These are phyloP conservation scores for Isoperla grammatica DNA, from an alignment of 2,888 invertebrate species.

Conservation along the genomic window DNA sequence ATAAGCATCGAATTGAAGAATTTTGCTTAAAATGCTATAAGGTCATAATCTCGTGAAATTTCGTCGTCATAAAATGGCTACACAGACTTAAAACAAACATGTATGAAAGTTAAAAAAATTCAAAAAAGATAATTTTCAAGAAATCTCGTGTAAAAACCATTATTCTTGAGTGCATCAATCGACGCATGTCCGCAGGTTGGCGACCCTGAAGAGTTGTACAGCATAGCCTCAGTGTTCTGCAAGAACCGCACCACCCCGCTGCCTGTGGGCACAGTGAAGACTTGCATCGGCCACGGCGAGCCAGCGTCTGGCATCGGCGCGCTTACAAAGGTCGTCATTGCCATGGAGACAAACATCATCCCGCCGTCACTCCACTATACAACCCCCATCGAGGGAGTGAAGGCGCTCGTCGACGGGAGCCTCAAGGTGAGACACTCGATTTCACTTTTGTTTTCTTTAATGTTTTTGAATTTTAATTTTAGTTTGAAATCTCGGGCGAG, in stretches of 20 bases:
- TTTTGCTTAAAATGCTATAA: too few relatives aligned
- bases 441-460: neutral
- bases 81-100: too few relatives aligned
- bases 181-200: slow-evolving; percentile 51
- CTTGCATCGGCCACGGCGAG: slow-evolving; percentile 55
- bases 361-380: slow-evolving; percentile 41
- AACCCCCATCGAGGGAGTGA: slow-evolving; percentile 63
- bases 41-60: too few relatives aligned
- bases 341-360: slow-evolving; percentile 48
- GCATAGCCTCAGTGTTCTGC: slow-evolving; percentile 75
- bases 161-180: too few relatives aligned
- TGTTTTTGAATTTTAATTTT: too few relatives aligned
- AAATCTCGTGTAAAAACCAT: too few relatives aligned
- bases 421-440: too few relatives aligned
- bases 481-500: too few relatives aligned
- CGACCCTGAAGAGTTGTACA: slow-evolving; percentile 86
- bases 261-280: slow-evolving; percentile 58
- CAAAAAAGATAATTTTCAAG: too few relatives aligned
- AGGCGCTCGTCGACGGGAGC: slow-evolving; percentile 79
- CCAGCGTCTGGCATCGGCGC: slow-evolving; percentile 44
- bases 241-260: slow-evolving; percentile 68
- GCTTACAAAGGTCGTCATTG: slow-evolving; percentile 46
- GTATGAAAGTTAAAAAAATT: too few relatives aligned
- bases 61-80: too few relatives aligned
- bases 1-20: too few relatives aligned